These are phyloP conservation scores for Lepus townsendii DNA, from an alignment of 2,797 vertebrate species.

Conservation along the genomic window DNA sequence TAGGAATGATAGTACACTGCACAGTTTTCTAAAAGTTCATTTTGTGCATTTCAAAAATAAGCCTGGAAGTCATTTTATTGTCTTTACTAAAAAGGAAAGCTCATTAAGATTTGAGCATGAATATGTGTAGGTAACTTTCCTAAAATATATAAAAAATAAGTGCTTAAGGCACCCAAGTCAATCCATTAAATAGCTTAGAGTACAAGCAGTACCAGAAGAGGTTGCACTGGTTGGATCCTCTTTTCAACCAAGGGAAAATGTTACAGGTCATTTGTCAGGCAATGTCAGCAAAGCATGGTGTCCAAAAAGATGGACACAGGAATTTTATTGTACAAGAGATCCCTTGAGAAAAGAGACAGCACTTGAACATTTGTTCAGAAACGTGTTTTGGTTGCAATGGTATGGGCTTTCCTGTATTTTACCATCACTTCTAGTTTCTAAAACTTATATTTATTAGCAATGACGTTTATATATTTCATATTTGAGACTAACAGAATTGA, in stretches of 20 bases:
- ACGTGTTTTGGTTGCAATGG: not conserved
- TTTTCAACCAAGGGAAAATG: constrained; percentile 1
- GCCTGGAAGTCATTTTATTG: not conserved
- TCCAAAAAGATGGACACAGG: not conserved
- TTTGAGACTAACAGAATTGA: not conserved
- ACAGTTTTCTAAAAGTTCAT: constrained; percentile 67
- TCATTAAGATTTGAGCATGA: constrained; percentile 19
- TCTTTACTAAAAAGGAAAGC: constrained; percentile 38
- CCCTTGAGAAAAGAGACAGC: not conserved
- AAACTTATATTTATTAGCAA: not conserved
- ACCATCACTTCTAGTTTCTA: not conserved
- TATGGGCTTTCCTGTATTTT: not conserved
- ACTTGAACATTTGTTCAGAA: not conserved
- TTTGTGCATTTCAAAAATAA: constrained; percentile 77
- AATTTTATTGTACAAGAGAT: not conserved
- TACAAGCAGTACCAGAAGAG: constrained; percentile 23
- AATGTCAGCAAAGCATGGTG: not conserved
- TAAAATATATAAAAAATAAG: constrained; percentile 45
- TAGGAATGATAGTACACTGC: constrained; percentile 60
- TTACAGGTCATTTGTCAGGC: not conserved
- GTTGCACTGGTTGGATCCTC: not conserved
- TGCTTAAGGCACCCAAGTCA: constrained; percentile 45
- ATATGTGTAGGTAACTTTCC: constrained; percentile 63
- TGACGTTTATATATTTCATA: not conserved
- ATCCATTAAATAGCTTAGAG: constrained; percentile 28